A percentile compares a stretch with the other conserved stretches of the same genome.
phyloP scores from a whole-genome alignment of 2,888 invertebrate species.

The Aphodius granarius region DNA sequence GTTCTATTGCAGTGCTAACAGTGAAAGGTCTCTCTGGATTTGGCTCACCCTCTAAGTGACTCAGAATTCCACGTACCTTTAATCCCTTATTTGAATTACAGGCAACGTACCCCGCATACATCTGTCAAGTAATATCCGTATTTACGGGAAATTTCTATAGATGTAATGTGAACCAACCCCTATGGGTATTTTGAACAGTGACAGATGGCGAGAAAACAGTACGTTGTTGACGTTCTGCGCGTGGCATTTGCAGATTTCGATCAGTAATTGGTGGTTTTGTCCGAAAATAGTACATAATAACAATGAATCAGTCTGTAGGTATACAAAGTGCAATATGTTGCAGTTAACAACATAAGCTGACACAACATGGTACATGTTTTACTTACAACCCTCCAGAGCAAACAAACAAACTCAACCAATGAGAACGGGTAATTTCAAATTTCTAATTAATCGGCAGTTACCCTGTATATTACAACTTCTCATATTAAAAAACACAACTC shows the following conservation, averaged over 20 bases:
- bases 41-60: not conserved
- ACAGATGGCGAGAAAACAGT: not conserved
- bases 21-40: not conserved
- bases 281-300: too few species aligned
- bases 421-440: too few species aligned
- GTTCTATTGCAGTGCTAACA: not conserved
- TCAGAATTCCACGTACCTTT: not conserved
- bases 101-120: not conserved
- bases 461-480: too few species aligned
- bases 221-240: not conserved
- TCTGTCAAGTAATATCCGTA: not conserved
- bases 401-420: too few species aligned
- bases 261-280: not conserved
- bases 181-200: not conserved
- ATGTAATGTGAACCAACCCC: not conserved
- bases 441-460: too few species aligned
- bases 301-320: too few species aligned
- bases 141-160: not conserved
- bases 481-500: too few species aligned
- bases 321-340: too few species aligned
- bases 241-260: not conserved
- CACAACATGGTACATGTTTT: too few species aligned
- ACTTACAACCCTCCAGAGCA: too few species aligned
- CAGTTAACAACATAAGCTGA: too few species aligned
- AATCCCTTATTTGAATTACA: not conserved